Evolutionary conservation across 2,888 invertebrate genomes (phyloP).

Genomic region (Eupithecia tripunctaria): DNA sequence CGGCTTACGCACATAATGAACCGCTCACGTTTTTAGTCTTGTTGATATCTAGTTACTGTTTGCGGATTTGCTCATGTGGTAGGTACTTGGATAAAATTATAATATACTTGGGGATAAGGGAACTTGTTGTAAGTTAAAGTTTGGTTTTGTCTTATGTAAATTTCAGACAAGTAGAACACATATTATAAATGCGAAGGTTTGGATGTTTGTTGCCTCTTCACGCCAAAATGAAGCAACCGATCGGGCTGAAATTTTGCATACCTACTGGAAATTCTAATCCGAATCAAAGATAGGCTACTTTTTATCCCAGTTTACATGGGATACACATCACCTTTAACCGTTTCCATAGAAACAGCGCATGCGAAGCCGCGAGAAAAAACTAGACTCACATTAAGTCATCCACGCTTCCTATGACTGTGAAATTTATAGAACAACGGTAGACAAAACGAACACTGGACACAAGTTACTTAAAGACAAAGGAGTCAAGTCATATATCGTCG

Average conservation of each 20-base stretch:
- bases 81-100: background rate
- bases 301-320: too few relatives aligned
- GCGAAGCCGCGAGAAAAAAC: too few relatives aligned
- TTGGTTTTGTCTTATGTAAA: background rate
- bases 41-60: background rate
- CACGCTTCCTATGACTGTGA: too few relatives aligned
- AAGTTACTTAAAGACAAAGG: background rate
- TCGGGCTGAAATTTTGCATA: too few relatives aligned
- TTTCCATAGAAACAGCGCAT: too few relatives aligned
- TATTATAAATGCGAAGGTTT: too few relatives aligned
- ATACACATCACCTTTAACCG: too few relatives aligned
- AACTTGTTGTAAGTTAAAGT: background rate
- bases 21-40: background rate
- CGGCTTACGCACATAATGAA: conserved; percentile 1
- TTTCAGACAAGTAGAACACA: background rate
- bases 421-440: background rate
- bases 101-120: background rate
- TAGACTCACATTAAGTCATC: too few relatives aligned
- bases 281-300: too few relatives aligned
- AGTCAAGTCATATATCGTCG: background rate
- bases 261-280: too few relatives aligned
- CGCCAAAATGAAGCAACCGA: too few relatives aligned
- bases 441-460: background rate
- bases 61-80: background rate
- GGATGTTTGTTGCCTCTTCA: too few relatives aligned